Evolutionary conservation across 2,797 vertebrate species (phyloP).

Genomic region (Diceros bicornis): DNA sequence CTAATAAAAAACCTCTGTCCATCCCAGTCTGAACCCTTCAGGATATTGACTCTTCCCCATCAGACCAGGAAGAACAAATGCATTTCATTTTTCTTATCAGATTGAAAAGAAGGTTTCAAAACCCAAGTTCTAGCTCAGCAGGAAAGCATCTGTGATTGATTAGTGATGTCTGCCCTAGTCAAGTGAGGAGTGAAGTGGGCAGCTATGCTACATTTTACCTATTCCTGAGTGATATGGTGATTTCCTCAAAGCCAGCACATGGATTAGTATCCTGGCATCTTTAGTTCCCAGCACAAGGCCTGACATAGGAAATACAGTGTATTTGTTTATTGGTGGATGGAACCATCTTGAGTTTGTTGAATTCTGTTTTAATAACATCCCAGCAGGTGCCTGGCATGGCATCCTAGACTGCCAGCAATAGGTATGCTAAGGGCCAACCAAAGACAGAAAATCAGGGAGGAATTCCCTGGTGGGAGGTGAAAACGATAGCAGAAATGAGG

Average conservation of each 20-base stretch:
- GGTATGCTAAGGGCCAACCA: neutral
- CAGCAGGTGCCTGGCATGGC: neutral
- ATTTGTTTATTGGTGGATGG: neutral
- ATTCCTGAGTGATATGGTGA: neutral
- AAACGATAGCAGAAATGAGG: neutral
- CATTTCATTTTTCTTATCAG: neutral
- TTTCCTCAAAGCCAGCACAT: neutral
- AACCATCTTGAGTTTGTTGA: neutral
- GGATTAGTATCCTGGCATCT: neutral
- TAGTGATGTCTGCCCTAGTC: neutral
- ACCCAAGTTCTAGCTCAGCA: neutral
- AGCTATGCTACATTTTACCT: neutral
- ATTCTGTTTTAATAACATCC: neutral
- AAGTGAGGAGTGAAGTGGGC: neutral
- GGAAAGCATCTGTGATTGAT: neutral
- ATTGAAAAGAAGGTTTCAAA: conserved; percentile 15
- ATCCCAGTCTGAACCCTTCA: neutral
- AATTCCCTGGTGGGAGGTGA: neutral
- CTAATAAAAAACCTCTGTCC: neutral
- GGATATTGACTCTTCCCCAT: neutral
- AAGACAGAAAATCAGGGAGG: neutral
- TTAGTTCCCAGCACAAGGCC: neutral
- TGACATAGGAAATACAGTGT: neutral
- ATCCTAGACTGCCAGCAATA: rapidly evolving
- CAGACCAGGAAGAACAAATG: neutral